Percentiles rank a stretch among this genome's conserved stretches.
phyloP scores from a whole-genome alignment of 2,888 invertebrate species.

The Rhagium mordax region DNA sequence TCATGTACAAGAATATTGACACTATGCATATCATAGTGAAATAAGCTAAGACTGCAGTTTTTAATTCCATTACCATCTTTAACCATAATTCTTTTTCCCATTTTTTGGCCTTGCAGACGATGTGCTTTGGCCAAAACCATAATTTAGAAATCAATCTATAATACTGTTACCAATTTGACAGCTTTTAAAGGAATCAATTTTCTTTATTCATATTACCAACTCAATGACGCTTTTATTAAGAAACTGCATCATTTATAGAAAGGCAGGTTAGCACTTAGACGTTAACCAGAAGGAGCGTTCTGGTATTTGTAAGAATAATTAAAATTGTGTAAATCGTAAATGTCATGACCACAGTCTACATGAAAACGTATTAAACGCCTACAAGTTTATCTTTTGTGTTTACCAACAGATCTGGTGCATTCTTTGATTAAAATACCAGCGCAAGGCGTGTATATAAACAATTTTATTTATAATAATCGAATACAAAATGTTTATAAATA shows the following conservation, averaged over 20 bases:
- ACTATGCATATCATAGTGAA: too few relatives aligned
- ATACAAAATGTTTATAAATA: background rate
- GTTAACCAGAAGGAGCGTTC: background rate
- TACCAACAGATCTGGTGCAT: background rate
- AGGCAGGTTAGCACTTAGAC: background rate
- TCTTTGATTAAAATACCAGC: background rate
- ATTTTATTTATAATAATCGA: background rate
- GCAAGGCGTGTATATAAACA: background rate
- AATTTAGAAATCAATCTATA: too few relatives aligned
- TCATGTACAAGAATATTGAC: too few relatives aligned
- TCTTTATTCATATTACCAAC: too few relatives aligned
- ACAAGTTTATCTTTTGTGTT: background rate
- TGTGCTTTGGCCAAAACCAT: too few relatives aligned
- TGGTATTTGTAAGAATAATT: conserved; percentile 2
- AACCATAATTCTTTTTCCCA: too few relatives aligned
- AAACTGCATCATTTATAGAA: background rate
- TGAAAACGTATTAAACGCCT: background rate
- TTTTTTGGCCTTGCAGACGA: too few relatives aligned
- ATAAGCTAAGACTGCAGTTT: too few relatives aligned
- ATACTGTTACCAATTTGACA: too few relatives aligned
- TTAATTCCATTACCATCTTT: too few relatives aligned
- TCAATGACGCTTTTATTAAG: too few relatives aligned
- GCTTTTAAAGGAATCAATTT: too few relatives aligned
- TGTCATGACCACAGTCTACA: background rate
- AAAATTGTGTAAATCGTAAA: background rate